A percentile compares a stretch with the other conserved stretches of the same genome.
Conservation (phyloP, 2,113 vertebrate genomes). For the Shinisaurus crocodilurus region DNA sequence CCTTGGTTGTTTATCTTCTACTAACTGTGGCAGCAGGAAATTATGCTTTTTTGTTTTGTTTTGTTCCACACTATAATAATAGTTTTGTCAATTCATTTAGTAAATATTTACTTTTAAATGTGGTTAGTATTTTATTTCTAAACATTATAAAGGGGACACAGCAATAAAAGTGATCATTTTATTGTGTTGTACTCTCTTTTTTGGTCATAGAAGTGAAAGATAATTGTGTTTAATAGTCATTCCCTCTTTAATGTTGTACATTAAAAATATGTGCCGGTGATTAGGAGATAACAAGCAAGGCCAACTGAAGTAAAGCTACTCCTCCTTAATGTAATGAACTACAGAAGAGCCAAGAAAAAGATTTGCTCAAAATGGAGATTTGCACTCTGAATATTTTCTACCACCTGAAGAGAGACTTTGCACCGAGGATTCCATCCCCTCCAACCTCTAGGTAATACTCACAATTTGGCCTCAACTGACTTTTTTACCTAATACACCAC, state of each 20-base stretch:
- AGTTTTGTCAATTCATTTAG: slow-evolving; percentile 46
- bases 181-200: slow-evolving; percentile 39
- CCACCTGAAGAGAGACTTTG: too few species aligned
- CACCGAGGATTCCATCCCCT: too few species aligned
- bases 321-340: slow-evolving; percentile 62
- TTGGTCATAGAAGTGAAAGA: slow-evolving; percentile 64
- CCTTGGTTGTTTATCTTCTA: not conserved
- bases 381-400: too few species aligned
- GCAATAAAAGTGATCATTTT: slow-evolving; percentile 65
- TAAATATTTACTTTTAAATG: slow-evolving; percentile 50
- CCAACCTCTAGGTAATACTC: too few species aligned
- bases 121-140: slow-evolving; percentile 58
- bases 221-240: slow-evolving; percentile 61
- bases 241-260: slow-evolving; percentile 59
- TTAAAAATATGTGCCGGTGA: slow-evolving; percentile 66
- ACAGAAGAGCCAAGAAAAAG: slow-evolving; percentile 44
- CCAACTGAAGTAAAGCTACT: slow-evolving; percentile 29
- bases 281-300: slow-evolving; percentile 58
- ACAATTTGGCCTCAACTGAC: too few species aligned
- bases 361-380: too few species aligned
- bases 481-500: too few species aligned
- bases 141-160: slow-evolving; percentile 52
- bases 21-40: not conserved
- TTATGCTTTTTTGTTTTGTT: not conserved
- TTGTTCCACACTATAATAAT: slow-evolving; percentile 21